Evolutionary conservation across 2,888 invertebrate genomes (phyloP).

Genomic region (Gibbula magus): DNA sequence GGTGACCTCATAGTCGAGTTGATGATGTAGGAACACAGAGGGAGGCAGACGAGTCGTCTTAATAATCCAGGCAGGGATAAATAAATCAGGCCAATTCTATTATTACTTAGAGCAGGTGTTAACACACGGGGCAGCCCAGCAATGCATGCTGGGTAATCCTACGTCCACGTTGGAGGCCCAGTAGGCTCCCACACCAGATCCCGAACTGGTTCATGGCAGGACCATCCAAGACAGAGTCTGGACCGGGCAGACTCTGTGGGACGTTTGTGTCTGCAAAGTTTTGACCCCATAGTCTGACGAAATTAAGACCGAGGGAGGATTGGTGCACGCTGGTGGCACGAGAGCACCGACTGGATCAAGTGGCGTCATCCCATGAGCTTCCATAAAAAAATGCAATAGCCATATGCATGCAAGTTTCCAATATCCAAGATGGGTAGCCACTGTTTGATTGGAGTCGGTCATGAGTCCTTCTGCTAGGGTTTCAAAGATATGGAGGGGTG

Average conservation of each 20-base stretch:
- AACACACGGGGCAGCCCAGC: neutral
- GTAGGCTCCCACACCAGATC: neutral
- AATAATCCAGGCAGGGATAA: neutral
- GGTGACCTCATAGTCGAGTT: neutral
- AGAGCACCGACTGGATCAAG: constrained; percentile 6
- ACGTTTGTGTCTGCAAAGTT: neutral
- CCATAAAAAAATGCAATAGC: constrained; percentile 5
- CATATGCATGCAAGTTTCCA: constrained; percentile 20
- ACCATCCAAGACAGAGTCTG: too few species aligned
- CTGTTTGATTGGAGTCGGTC: neutral
- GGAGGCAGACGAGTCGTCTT: neutral
- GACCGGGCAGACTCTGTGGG: neutral
- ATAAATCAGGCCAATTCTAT: constrained; percentile 19
- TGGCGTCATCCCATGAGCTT: neutral
- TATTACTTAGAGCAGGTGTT: constrained; percentile 6
- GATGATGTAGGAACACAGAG: neutral
- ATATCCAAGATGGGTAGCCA: neutral
- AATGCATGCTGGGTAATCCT: neutral
- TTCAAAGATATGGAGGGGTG: too few species aligned
- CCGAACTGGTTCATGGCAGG: too few species aligned
- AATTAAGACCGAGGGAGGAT: neutral
- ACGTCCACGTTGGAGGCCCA: neutral
- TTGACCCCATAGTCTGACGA: neutral
- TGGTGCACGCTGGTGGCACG: neutral
- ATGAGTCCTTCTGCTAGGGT: too few species aligned